Base-by-base conservation (phyloP, 2,113 vertebrate species). In the human (Homo sapiens) region DNA sequence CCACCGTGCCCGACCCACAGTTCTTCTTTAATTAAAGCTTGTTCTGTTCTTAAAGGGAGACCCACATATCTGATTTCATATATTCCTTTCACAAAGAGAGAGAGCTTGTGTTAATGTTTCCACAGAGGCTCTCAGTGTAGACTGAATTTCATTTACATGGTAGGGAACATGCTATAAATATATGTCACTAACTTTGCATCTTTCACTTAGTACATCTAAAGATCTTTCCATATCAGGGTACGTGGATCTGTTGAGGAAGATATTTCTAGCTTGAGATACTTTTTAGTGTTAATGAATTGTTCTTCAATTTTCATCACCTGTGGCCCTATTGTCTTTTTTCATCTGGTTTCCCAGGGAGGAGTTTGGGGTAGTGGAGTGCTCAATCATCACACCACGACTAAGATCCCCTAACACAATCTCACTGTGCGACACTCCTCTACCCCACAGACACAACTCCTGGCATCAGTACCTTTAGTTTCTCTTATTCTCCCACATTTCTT, bases 221-320 rank as follows among this genome's bases (percentile, higher is more conserved):
- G 61, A 55, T 27, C 80, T 79, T 89, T 95, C 40, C 50, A 10
- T 68, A 86, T 81, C 9, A 79, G 45, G 35, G 76, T 20, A 18
- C 32, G 25, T 72, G 40, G n/a, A 43, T 59, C 75, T 87, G 27
- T 32, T 84, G 88, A 94, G n/a, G 43, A 93, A 96, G 55, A 64
- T 57, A 68, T 75, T 93, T 79, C 88, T 52, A 76, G 70, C n/a
- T 30, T 32, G 50, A 59, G 48, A 68, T 61, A 40, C 45, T 93
- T 97, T 96, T 95, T 50, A 64, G 52, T 73, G 13, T 75, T 90
- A 83, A 87, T 43, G 10, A 75, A 78, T 83, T 50, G 9, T 70
- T 84, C 16, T 94, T 81, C 8, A 8, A 4, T 93, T 73, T 93
- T 59, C 16, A 20, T 10, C n/a, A 48, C 80, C 57, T 50, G 20